Evolutionary conservation across 2,888 invertebrate genomes (phyloP).

Genomic region (Diarsia dahlii): DNA sequence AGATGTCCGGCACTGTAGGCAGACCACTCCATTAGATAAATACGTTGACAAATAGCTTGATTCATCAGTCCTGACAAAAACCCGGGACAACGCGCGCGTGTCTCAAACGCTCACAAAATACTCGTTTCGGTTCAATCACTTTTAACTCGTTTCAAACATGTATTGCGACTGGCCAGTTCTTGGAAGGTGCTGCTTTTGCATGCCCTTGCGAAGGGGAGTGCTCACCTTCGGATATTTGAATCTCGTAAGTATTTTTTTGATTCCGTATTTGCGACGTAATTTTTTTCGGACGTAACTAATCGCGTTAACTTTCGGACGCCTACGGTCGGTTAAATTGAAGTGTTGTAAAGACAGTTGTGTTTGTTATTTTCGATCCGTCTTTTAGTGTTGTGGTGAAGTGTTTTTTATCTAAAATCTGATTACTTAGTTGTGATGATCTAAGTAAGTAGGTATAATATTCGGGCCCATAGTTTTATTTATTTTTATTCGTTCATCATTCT

Average conservation of each 20-base stretch:
- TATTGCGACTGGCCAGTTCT: constrained; percentile 80
- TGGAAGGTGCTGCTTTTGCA: constrained; percentile 83
- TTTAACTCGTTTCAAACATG: constrained; percentile 70
- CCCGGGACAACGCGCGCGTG: constrained; percentile 43
- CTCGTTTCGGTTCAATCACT: constrained; percentile 18
- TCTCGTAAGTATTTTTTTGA: constrained; percentile 75
- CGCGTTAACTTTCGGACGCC: constrained; percentile 42
- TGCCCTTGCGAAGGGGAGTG: constrained; percentile 82
- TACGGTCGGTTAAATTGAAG: constrained; percentile 34
- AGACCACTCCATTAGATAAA: constrained; percentile 56
- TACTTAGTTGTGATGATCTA: background rate
- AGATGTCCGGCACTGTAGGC: constrained; percentile 67
- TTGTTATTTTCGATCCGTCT: background rate
- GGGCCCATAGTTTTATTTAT: background rate
- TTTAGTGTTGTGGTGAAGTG: background rate
- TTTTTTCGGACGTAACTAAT: constrained; percentile 48
- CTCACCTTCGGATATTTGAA: constrained; percentile 81
- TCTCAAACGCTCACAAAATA: constrained; percentile 26
- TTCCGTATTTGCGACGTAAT: constrained; percentile 39
- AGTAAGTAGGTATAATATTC: background rate
- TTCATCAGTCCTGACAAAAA: constrained; percentile 57
- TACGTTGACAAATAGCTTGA: constrained; percentile 61
- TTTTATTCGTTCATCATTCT: too few relatives aligned
- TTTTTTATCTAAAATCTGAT: background rate
- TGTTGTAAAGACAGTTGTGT: background rate